Evolutionary conservation across 2,113 vertebrate genomes (phyloP), one percentile per base, ranked within the genome.

Genomic region (Perca fluviatilis): DNA sequence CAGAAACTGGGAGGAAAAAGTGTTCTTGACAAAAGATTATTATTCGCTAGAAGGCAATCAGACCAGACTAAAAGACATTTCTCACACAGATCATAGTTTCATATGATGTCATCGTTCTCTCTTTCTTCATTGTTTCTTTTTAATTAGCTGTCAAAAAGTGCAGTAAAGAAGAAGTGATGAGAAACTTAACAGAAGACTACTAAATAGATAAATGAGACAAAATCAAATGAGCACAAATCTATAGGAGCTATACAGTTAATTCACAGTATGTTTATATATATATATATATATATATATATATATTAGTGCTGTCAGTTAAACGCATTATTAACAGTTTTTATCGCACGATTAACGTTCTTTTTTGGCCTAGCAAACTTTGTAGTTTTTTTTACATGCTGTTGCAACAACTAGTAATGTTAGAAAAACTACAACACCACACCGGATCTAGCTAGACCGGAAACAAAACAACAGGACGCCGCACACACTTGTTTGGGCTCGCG

Each of bases 1-100:
- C 74, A 87, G 50, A 83, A 80, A 58, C 14, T 36, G 30, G 10
- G 43, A 58, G 43, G 57, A 40, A 60, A 60, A 62, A 69, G 68
- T 33, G 33, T 21, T 79, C 53, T 25, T 33, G 40, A 50, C 6
- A 2, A 63, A 51, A 61, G 25, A 73, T 14, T 19, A 47, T 72
- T 36, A 57, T 73, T 16, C 21, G 3, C 66, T 75, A 21, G 19
- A 71, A 23, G 33, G 51, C 4, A 16, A 54, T 12, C 9, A 21
- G 30, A 60, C 15, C 9, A 21, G 30, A 61, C 65, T 27, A 54
- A 43, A 72, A 71, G 0, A 40, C 16, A 6, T 46, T n/a, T 62
- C 7, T 46, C 33, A 23, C 46, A 63, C 25, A n/a, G 13, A 57
- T 65, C 2, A 13, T 46, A 13, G 13, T 53, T 33, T 53, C 40